Conservation (phyloP, 1,140 invertebrate genomes). For the Drosophila fuyamai region DNA sequence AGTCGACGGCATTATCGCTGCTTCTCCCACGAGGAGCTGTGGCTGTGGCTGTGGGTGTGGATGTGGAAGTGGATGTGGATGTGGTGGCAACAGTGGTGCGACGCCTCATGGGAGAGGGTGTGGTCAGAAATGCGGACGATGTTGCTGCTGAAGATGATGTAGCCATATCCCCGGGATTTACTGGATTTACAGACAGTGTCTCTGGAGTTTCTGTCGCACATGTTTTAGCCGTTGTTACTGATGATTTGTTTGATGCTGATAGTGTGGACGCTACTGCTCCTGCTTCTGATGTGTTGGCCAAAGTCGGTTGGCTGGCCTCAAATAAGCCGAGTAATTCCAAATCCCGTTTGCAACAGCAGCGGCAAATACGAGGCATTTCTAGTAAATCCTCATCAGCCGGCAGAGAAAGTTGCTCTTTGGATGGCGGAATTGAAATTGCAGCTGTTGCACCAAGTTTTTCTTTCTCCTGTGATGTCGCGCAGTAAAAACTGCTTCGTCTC, state of each 20-base stretch:
- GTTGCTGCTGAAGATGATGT: slow-evolving; percentile 14
- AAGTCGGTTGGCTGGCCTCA: slow-evolving; percentile 38
- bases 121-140: slow-evolving; percentile 12
- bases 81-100: slow-evolving; percentile 6
- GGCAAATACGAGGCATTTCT: slow-evolving; percentile 64
- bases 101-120: slow-evolving; percentile 3
- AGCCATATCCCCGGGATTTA: slow-evolving; percentile 5
- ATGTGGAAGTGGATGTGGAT: not conserved
- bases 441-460: slow-evolving; percentile 20
- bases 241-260: slow-evolving; percentile 17
- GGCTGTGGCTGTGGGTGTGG: not conserved
- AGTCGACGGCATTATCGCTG: slow-evolving; percentile 68
- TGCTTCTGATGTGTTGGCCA: slow-evolving; percentile 15
- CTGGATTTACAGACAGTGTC: slow-evolving; percentile 14
- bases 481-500: slow-evolving; percentile 24
- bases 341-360: slow-evolving; percentile 66
- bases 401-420: slow-evolving; percentile 47
- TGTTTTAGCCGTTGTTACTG: slow-evolving; percentile 27
- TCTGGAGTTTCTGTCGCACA: slow-evolving; percentile 14
- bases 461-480: slow-evolving; percentile 17
- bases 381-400: slow-evolving; percentile 17
- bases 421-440: not conserved
- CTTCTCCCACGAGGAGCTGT: slow-evolving; percentile 40
- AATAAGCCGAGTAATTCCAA: slow-evolving; percentile 64
- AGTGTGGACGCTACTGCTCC: not conserved